Base-by-base conservation (phyloP, 2,888 invertebrate genomes). In the Syrista parreyssii region DNA sequence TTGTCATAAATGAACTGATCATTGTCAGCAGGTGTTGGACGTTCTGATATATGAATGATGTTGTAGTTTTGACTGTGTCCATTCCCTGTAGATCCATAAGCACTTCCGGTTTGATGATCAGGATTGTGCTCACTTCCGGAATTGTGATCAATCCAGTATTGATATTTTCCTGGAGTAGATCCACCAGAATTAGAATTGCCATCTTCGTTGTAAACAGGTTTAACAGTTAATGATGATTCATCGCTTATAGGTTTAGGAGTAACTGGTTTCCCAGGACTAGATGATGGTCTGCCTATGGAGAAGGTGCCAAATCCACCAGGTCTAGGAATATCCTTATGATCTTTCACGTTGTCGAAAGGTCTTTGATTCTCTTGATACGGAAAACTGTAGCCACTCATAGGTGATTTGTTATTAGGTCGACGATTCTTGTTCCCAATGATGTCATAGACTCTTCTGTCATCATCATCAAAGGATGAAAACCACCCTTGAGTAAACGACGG, bases 401-500 rank as follows among this genome's bases (percentile, higher is more conserved):
- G 55, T 55, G 55, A 23, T 55, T 55, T 55, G 55, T 55, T 55
- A 55, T 55, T 55, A 9, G 55, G 55, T 55, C 55, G 55, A 55
- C 31, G 68, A 76, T 76, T 75, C 68, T 75, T 78, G 55, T 78
- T 82, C 74, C 76, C 72, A 55, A 83, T 69, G 31, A 78, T 80
- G 71, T 81, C 83, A 34, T 33, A 23, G 35, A 78, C 36, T 33
- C 79, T 79, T 35, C 69, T 79, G 12, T 81, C 79, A 12, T 55
- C 55, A 3, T 36, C 36, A 9, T 55, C 55, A 23, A 55, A 55
- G 55, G 55, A 55, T 6, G 55, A 55, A 55, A 55, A 23, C 55
- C 55, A 55, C 23, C 55, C 55, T 55, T 55, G 55, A 55, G 23
- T 55, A 9, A 55, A 55, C 9, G 55, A 23, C 55, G 55, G 55